A percentile compares a stretch with the other conserved stretches of the same genome.
Conservation (phyloP, 1,140 invertebrate species). For the Aethina tumida region DNA sequence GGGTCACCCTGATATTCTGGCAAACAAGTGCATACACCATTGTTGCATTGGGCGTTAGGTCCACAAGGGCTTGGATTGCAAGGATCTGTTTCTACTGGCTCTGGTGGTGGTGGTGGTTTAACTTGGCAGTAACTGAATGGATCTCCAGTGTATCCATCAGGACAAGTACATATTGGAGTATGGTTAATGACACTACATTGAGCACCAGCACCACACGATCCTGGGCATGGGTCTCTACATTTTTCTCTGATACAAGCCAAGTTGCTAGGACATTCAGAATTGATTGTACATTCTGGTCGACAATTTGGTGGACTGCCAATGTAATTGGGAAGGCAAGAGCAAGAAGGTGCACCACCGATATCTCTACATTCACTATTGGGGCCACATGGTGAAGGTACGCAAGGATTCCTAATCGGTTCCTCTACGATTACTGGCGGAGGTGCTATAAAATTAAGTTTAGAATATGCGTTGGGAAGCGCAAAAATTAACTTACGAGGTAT, state of each 20-base stretch:
- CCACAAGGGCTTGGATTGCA: constrained; percentile 58
- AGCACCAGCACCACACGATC: constrained; percentile 51
- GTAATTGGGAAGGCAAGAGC: constrained; percentile 48
- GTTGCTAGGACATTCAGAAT: constrained; percentile 51
- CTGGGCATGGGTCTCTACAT: constrained; percentile 55
- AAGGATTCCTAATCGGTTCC: constrained; percentile 43
- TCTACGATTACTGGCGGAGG: constrained; percentile 25
- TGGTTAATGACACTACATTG: constrained; percentile 54
- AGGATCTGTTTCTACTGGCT: constrained; percentile 36
- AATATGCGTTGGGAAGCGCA: no score
- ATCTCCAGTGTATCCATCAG: constrained; percentile 52
- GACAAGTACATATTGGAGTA: constrained; percentile 52
- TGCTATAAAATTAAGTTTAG: constrained; percentile 24
- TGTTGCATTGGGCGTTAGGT: constrained; percentile 46
- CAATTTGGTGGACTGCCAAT: constrained; percentile 56
- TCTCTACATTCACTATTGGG: constrained; percentile 52
- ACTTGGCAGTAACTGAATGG: constrained; percentile 47
- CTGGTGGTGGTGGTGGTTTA: constrained; percentile 37
- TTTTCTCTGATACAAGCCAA: constrained; percentile 52
- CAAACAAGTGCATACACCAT: constrained; percentile 59
- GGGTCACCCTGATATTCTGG: constrained; percentile 61
- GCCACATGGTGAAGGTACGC: constrained; percentile 58
- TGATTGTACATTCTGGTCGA: constrained; percentile 54
- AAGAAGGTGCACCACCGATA: constrained; percentile 45
- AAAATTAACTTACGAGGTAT: no score